phyloP scores from a whole-genome alignment of 2,797 vertebrate species.

The Tangara arthus region DNA sequence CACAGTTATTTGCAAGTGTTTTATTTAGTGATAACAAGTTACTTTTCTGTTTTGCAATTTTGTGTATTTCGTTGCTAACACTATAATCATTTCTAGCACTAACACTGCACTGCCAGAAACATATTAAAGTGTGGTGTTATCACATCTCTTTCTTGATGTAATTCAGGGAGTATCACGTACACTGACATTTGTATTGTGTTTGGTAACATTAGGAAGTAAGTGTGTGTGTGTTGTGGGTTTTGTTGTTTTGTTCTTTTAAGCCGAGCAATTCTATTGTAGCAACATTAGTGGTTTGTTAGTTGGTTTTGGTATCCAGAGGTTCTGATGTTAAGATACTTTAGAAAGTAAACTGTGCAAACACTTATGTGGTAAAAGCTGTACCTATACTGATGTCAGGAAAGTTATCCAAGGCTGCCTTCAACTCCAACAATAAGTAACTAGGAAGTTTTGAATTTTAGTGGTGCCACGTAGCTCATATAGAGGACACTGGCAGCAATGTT shows the following conservation, averaged over 20 bases:
- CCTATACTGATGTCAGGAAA: not conserved
- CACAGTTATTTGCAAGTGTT: not conserved
- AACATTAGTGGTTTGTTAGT: not conserved
- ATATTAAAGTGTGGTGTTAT: not conserved
- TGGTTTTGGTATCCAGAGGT: not conserved
- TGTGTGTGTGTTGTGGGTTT: not conserved
- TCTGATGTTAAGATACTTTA: not conserved
- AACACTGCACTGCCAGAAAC: not conserved
- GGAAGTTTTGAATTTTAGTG: not conserved
- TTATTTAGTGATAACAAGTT: not conserved
- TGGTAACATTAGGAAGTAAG: not conserved
- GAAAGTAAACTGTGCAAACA: not conserved
- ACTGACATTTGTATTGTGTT: not conserved
- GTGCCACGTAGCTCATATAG: not conserved
- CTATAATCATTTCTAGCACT: not conserved
- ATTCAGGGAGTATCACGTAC: not conserved
- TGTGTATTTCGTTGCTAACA: not conserved
- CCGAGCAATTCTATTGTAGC: not conserved
- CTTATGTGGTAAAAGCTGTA: not conserved
- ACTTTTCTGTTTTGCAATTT: not conserved
- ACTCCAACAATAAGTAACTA: not conserved
- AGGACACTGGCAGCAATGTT: not conserved
- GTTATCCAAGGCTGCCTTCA: not conserved
- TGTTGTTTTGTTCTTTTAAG: not conserved
- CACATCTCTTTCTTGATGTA: not conserved